phyloP scores from a whole-genome alignment of 2,113 vertebrate genomes.

The Saccopteryx leptura region DNA sequence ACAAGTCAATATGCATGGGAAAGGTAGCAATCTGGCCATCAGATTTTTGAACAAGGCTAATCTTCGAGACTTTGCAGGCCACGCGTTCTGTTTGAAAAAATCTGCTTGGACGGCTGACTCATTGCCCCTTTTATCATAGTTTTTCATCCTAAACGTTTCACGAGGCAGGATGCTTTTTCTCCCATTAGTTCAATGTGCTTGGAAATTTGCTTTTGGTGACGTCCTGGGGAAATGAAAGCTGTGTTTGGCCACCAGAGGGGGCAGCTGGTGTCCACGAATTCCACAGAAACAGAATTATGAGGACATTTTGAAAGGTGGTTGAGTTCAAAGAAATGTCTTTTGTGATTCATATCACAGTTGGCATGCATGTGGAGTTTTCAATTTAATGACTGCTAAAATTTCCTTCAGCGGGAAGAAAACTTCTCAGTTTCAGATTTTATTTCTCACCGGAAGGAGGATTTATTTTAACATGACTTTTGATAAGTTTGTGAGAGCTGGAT shows the following conservation, averaged over 20 bases:
- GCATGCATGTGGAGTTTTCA: slow-evolving; percentile 55
- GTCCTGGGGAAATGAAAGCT: slow-evolving; percentile 78
- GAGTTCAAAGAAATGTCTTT: slow-evolving; percentile 73
- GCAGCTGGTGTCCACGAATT: slow-evolving; percentile 69
- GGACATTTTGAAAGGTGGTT: slow-evolving; percentile 72
- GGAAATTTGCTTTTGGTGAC: slow-evolving; percentile 73
- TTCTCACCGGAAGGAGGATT: slow-evolving; percentile 51
- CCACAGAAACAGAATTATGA: slow-evolving; percentile 56
- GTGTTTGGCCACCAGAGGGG: slow-evolving; percentile 78
- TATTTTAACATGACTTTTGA: slow-evolving; percentile 44
- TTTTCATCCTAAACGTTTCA: slow-evolving; percentile 55
- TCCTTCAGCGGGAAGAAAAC: not conserved
- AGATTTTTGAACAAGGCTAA: not conserved
- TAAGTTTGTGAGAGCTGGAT: slow-evolving; percentile 1
- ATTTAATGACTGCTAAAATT: slow-evolving; percentile 70
- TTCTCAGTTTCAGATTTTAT: not conserved
- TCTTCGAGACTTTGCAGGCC: slow-evolving; percentile 43
- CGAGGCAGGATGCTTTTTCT: slow-evolving; percentile 43
- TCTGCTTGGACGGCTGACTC: slow-evolving; percentile 55
- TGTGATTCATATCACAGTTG: slow-evolving; percentile 63
- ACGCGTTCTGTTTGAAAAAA: not conserved
- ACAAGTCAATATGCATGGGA: not conserved
- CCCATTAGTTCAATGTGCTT: slow-evolving; percentile 61
- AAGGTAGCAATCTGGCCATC: not conserved
- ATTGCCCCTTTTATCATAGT: slow-evolving; percentile 16